Evolutionary conservation across 2,797 vertebrate species (phyloP).

Genomic region (Cercopithecus hamlyni): DNA sequence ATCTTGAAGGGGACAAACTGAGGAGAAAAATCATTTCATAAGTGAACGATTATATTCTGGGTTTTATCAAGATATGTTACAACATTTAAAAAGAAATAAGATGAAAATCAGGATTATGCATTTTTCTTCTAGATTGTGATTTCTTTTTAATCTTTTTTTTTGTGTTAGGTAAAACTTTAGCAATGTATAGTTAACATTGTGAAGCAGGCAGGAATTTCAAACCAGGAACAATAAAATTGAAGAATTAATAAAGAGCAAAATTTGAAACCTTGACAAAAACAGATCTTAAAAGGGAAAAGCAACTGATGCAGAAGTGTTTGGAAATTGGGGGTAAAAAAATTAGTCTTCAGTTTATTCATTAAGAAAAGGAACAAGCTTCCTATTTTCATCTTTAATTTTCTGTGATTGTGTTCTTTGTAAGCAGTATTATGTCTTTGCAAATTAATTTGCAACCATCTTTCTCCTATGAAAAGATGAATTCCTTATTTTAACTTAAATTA

Average conservation of each 20-base stretch:
- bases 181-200: not conserved
- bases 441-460: conserved; percentile 41
- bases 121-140: not conserved
- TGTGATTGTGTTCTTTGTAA: conserved; percentile 8
- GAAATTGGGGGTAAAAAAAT: not conserved
- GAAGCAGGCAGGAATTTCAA: not conserved
- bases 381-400: not conserved
- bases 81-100: not conserved
- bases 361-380: not conserved
- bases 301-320: not conserved
- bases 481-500: conserved; percentile 19
- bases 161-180: not conserved
- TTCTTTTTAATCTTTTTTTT: not conserved
- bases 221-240: not conserved
- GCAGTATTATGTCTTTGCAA: not conserved
- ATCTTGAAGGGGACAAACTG: not conserved
- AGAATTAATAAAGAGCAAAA: not conserved
- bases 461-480: not conserved
- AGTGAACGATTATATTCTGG: not conserved
- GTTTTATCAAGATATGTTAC: not conserved
- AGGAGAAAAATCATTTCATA: not conserved
- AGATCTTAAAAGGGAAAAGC: not conserved
- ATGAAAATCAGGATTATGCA: not conserved
- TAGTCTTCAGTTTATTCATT: not conserved
- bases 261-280: not conserved